Conservation (phyloP, 2,113 vertebrate species). For the Alethe diademata region DNA sequence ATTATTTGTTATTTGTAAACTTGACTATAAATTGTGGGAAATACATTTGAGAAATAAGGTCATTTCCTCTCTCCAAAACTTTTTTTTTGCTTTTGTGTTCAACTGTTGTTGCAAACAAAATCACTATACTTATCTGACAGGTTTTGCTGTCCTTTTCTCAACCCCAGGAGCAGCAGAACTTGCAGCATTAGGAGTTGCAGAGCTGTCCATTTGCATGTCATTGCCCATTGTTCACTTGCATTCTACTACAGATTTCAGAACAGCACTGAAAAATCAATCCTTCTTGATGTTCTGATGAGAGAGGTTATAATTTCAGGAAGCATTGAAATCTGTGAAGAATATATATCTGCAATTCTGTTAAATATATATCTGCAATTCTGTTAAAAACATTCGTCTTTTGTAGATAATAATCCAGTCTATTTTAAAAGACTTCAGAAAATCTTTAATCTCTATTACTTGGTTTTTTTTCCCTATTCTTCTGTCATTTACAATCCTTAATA, state of each 20-base stretch:
- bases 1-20: background rate
- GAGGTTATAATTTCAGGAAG: background rate
- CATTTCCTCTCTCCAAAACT: background rate
- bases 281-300: background rate
- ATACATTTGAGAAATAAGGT: background rate
- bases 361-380: background rate
- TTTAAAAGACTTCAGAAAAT: background rate
- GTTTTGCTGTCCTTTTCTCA: background rate
- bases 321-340: background rate
- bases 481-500: background rate
- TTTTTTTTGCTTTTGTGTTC: background rate
- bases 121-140: background rate
- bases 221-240: accelerated
- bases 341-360: background rate
- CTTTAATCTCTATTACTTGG: background rate
- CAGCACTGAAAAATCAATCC: background rate
- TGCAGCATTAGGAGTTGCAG: background rate
- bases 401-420: background rate
- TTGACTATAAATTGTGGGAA: background rate
- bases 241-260: background rate
- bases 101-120: background rate
- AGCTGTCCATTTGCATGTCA: background rate
- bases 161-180: background rate
- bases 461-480: background rate
- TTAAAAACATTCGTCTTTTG: background rate